phyloP scores from a whole-genome alignment of 2,888 invertebrate genomes.

The Erebia aethiops region DNA sequence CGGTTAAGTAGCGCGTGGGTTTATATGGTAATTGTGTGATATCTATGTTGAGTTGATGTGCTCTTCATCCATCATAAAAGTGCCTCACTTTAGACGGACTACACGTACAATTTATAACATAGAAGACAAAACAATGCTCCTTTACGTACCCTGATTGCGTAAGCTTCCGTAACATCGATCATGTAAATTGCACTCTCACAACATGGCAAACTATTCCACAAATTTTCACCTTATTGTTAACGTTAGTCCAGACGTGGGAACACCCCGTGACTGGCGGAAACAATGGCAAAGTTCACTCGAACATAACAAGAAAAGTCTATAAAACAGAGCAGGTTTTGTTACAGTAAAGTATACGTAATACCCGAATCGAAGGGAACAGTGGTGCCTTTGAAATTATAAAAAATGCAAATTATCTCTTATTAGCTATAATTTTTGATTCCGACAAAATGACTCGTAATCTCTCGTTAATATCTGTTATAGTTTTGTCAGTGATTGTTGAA shows the following conservation, averaged over 20 bases:
- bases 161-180: conserved; percentile 59
- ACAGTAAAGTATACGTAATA: conserved; percentile 67
- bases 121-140: neutral
- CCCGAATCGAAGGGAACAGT: conserved; percentile 59
- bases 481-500: conserved; percentile 51
- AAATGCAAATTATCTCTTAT: conserved; percentile 16
- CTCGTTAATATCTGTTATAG: conserved; percentile 24
- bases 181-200: conserved; percentile 58
- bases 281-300: conserved; percentile 81
- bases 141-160: conserved; percentile 49
- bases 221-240: conserved; percentile 82
- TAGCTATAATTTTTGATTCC: conserved; percentile 8
- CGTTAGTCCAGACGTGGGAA: conserved; percentile 72
- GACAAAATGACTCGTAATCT: neutral
- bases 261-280: conserved; percentile 70
- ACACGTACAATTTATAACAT: neutral
- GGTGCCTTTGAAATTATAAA: conserved; percentile 41
- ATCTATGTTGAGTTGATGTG: neutral
- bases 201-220: conserved; percentile 65
- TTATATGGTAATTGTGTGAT: neutral
- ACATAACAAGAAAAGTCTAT: conserved; percentile 81
- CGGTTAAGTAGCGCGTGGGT: no score
- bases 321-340: conserved; percentile 66
- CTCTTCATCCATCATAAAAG: no score
- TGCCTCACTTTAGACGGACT: neutral